These are phyloP conservation scores for Acromyrmex echinatior DNA, from an alignment of 1,140 invertebrate genomes.

Conservation along the genomic window DNA sequence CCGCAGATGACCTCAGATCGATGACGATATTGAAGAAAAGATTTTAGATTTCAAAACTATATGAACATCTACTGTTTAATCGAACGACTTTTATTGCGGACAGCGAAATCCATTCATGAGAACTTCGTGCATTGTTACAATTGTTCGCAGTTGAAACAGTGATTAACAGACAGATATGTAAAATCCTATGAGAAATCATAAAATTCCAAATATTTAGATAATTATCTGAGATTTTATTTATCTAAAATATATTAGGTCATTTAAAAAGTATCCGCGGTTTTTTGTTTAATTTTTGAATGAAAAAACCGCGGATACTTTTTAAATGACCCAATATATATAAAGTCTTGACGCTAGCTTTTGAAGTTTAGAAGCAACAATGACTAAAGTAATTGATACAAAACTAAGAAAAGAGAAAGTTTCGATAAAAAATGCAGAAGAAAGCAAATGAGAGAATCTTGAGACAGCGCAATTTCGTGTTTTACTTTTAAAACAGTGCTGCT, in stretches of 20 bases:
- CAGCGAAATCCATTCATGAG: neutral
- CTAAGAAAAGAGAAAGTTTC: neutral
- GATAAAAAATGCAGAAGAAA: neutral
- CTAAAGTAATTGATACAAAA: neutral
- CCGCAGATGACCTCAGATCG: constrained; percentile 24
- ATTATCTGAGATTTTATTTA: neutral
- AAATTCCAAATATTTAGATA: neutral
- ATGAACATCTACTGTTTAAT: neutral
- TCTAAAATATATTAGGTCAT: neutral
- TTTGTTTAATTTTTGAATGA: too few species aligned
- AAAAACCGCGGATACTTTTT: too few species aligned
- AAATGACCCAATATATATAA: neutral
- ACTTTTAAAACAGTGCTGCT: neutral
- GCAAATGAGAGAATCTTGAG: neutral
- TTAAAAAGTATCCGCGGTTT: too few species aligned
- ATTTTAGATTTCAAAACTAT: neutral
- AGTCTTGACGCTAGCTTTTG: neutral
- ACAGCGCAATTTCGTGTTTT: neutral
- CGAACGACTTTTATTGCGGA: neutral
- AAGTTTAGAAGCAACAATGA: neutral
- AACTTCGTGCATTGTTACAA: neutral
- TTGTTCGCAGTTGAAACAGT: neutral
- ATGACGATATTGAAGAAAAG: neutral
- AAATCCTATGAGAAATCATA: neutral
- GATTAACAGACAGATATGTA: neutral